Evolutionary conservation across 1,140 invertebrate species (phyloP).

Genomic region (Scaptomyza pallida): DNA sequence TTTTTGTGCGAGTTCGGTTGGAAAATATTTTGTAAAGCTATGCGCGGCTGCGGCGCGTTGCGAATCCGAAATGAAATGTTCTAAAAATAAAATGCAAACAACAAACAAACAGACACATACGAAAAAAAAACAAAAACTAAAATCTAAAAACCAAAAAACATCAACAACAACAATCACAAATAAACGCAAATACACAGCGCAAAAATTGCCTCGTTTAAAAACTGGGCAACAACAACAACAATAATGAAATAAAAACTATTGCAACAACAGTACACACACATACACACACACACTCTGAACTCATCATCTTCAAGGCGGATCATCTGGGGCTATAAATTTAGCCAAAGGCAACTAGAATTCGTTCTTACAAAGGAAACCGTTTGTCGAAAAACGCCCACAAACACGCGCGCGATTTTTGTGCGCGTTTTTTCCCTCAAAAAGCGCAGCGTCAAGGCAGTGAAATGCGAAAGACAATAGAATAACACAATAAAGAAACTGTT

Average conservation of each 20-base stretch:
- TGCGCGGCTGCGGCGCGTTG: constrained; percentile 67
- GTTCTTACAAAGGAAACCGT: constrained; percentile 26
- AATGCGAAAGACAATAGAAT: constrained; percentile 7
- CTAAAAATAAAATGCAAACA: constrained; percentile 77
- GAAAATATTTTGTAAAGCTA: constrained; percentile 60
- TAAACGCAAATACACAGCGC: constrained; percentile 48
- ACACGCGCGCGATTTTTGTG: constrained; percentile 11
- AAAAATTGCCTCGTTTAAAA: constrained; percentile 40
- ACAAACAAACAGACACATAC: constrained; percentile 60
- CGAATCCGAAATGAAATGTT: constrained; percentile 73
- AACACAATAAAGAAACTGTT: constrained; percentile 34
- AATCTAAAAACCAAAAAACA: background rate
- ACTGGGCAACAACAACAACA: constrained; percentile 55
- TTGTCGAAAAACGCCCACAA: constrained; percentile 32
- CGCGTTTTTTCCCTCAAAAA: constrained; percentile 45
- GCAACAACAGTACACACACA: constrained; percentile 15
- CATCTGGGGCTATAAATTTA: constrained; percentile 62
- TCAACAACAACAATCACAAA: constrained; percentile 41
- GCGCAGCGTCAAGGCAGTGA: constrained; percentile 6
- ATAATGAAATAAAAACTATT: constrained; percentile 40
- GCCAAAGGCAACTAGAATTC: constrained; percentile 34
- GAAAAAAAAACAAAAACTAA: constrained; percentile 16
- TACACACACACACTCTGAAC: constrained; percentile 19
- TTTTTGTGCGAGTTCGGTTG: constrained; percentile 28
- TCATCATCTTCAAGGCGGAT: constrained; percentile 40